Evolutionary conservation across 2,888 invertebrate genomes (phyloP), one percentile per base, ranked within the genome.

Genomic region (Hydraecia micacea): DNA sequence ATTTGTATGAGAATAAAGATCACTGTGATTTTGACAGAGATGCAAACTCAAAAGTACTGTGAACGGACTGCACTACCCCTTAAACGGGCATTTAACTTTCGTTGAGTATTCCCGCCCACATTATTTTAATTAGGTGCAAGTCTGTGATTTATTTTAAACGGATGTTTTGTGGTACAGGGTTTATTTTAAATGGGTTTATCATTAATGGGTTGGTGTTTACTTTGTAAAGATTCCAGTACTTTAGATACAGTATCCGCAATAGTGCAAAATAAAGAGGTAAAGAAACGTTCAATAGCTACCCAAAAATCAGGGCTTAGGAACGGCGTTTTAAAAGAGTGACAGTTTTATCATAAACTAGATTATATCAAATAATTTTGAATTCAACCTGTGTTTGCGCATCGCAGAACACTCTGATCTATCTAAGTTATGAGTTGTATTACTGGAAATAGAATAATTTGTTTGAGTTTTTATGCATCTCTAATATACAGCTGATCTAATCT

Each of bases 141-240:
- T 91, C 94, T 94, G 94, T 94, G 94, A 94, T 94, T 92, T 86
- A 88, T 68, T 70, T 89, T 90, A 85, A 85, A 80, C 70, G 55
- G 66, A 78, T 83, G 73, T 83, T 89, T 88, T 85, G 84, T 81
- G 89, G 90, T 88, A 90, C 87, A 89, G 89, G 91, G 91, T 90
- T 91, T 81, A 87, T 88, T 88, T 87, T 86, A 80, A 78, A 83
- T 78, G 78, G 83, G 78, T 81, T 73, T 81, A 77, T 81, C 46
- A 72, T 73, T 73, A 80, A 79, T 62, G 84, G 77, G 72, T 75
- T 78, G 69, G 75, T 81, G 70, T 81, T 81, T 73, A 76, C 55
- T 67, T 60, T 79, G 36, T 70, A 63, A 79, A 71, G 39, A 75
- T 70, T 87, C 68, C 42, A 82, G 28, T 87, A 72, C 73, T 70